Percentiles rank a stretch among this genome's conserved stretches.
Evolutionary conservation across 2,888 invertebrate species (phyloP).

Genomic region (Eilema caniola): DNA sequence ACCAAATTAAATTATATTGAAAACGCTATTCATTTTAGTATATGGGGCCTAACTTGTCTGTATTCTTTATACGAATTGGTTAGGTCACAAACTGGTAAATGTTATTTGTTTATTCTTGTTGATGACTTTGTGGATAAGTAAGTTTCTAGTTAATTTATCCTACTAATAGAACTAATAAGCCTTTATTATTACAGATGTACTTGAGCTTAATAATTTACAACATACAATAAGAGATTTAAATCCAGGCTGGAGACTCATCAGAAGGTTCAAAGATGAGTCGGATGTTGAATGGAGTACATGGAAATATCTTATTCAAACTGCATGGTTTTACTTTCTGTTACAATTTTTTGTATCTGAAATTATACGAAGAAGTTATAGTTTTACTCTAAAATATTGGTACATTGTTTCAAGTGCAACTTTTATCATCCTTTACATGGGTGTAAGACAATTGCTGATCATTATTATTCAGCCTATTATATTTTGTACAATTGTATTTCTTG

Average conservation of each 20-base stretch:
- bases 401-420: conserved; percentile 81
- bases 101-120: not conserved
- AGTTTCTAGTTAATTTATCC: not conserved
- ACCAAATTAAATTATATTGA: conserved; percentile 68
- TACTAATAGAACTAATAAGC: not conserved
- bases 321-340: conserved; percentile 85
- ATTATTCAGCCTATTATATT: conserved; percentile 87
- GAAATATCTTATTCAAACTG: conserved; percentile 82
- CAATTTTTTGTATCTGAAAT: conserved; percentile 86
- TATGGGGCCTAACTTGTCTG: conserved; percentile 86
- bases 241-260: conserved; percentile 86
- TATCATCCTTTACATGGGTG: conserved; percentile 79
- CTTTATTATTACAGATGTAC: conserved; percentile 69
- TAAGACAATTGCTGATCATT: conserved; percentile 80
- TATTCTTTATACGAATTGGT: conserved; percentile 87
- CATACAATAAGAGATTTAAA: conserved; percentile 79
- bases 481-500: conserved; percentile 72
- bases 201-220: conserved; percentile 57
- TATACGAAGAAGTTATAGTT: conserved; percentile 64
- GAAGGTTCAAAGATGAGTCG: conserved; percentile 88
- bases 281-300: conserved; percentile 92
- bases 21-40: conserved; percentile 76
- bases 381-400: conserved; percentile 85
- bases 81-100: conserved; percentile 82
- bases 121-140: not conserved